phyloP scores from a whole-genome alignment of 2,888 invertebrate species.

The Chrysina gloriosa region DNA sequence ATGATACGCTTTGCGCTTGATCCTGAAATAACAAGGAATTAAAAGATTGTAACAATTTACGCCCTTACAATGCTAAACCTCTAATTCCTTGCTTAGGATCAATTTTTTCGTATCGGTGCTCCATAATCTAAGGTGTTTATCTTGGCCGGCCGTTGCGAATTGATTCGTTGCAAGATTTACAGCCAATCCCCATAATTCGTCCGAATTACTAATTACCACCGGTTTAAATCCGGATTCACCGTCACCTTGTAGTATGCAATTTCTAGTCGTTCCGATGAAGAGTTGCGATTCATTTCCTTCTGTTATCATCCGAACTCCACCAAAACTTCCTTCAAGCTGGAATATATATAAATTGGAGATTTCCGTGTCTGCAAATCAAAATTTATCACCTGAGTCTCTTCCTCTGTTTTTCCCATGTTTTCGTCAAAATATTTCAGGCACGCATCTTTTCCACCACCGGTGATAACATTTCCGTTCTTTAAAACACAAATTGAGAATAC shows the following conservation, averaged over 20 bases:
- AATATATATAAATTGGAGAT: conserved; percentile 39
- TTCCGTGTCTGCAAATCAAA: neutral
- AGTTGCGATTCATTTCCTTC: conserved; percentile 86
- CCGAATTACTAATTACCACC: conserved; percentile 82
- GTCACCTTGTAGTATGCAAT: conserved; percentile 81
- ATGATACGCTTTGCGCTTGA: conserved; percentile 84
- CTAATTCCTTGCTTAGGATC: conserved; percentile 91
- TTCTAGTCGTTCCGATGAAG: conserved; percentile 86
- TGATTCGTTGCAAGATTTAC: conserved; percentile 84
- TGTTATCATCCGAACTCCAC: conserved; percentile 84
- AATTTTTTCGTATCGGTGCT: conserved; percentile 87
- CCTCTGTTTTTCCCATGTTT: conserved; percentile 73
- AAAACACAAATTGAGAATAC: conserved; percentile 85
- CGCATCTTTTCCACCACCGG: conserved; percentile 86
- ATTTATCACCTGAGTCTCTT: conserved; percentile 75
- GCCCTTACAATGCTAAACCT: conserved; percentile 65
- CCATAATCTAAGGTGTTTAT: conserved; percentile 86
- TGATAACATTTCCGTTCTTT: conserved; percentile 85
- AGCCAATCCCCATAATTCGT: conserved; percentile 90
- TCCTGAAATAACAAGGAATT: conserved; percentile 79
- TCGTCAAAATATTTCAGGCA: conserved; percentile 81
- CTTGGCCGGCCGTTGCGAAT: conserved; percentile 88
- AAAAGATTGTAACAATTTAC: neutral
- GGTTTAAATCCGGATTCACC: conserved; percentile 79
- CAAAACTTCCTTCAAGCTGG: conserved; percentile 87